phyloP scores from a whole-genome alignment of 2,113 vertebrate species.

The Xenus cinereus region DNA sequence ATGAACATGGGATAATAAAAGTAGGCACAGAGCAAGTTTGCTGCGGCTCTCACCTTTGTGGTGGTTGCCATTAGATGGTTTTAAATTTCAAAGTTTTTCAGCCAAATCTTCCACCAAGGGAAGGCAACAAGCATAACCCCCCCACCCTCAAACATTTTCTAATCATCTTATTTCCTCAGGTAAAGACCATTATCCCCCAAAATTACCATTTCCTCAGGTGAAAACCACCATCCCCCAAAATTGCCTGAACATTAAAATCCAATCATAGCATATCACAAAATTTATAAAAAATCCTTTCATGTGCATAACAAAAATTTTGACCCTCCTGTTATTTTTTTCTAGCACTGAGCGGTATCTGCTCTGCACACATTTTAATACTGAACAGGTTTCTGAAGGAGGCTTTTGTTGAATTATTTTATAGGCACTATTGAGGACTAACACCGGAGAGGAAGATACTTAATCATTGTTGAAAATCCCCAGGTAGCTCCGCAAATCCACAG shows the following conservation, averaged over 20 bases:
- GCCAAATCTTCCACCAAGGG: not conserved
- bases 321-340: not conserved
- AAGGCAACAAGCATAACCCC: not conserved
- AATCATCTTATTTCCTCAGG: not conserved
- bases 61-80: not conserved
- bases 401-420: not conserved
- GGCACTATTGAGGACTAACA: not conserved
- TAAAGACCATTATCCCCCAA: not conserved
- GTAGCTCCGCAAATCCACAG: constrained; percentile 11
- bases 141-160: not conserved
- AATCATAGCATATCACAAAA: not conserved
- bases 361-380: not conserved
- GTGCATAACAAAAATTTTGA: not conserved
- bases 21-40: not conserved
- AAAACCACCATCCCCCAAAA: not conserved
- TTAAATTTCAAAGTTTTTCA: not conserved
- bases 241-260: not conserved
- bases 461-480: not conserved
- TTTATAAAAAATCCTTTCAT: not conserved
- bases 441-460: not conserved
- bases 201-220: not conserved
- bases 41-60: not conserved
- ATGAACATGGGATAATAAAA: not conserved
- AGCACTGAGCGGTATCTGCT: not conserved
- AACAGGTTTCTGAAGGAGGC: not conserved